Evolutionary conservation across 2,113 vertebrate species (phyloP).

Genomic region (Garra rufa): DNA sequence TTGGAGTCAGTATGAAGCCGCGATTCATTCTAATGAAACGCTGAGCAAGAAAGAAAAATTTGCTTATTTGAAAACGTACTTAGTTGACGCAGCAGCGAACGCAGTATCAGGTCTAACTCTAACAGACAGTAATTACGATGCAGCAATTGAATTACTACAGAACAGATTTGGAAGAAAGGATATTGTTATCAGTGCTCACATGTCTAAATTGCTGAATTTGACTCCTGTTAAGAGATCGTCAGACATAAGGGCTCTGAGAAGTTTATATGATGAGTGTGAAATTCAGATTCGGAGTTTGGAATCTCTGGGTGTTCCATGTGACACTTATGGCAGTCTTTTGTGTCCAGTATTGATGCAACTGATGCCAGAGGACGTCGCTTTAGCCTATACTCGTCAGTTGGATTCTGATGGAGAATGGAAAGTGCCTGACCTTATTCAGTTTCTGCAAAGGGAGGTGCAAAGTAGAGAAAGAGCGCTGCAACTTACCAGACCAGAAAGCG

Average conservation of each 20-base stretch:
- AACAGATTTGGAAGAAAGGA: constrained; percentile 1
- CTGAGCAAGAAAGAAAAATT: not conserved
- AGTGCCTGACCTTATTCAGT: not conserved
- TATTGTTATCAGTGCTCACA: not conserved
- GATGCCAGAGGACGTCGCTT: constrained; percentile 37
- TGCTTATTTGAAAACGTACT: not conserved
- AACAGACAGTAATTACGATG: not conserved
- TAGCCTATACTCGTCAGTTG: not conserved
- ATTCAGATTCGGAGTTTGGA: constrained; percentile 24
- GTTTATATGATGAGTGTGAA: constrained; percentile 38
- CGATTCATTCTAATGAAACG: too few species aligned
- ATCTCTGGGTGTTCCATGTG: constrained; percentile 26
- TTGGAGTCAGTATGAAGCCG: too few species aligned
- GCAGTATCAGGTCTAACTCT: too few species aligned
- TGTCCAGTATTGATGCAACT: constrained; percentile 35
- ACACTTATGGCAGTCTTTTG: constrained; percentile 27
- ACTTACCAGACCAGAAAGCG: not conserved
- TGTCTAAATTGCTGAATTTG: constrained; percentile 17
- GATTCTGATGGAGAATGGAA: not conserved
- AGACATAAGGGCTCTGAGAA: not conserved
- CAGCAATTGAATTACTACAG: not conserved
- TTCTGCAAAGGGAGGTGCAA: not conserved
- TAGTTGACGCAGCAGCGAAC: not conserved
- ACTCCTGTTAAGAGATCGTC: constrained; percentile 7
- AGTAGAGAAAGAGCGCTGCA: not conserved